Evolutionary conservation across 2,113 vertebrate species (phyloP), one percentile per base, ranked within the genome.

Genomic region (Vanacampus margaritifer): DNA sequence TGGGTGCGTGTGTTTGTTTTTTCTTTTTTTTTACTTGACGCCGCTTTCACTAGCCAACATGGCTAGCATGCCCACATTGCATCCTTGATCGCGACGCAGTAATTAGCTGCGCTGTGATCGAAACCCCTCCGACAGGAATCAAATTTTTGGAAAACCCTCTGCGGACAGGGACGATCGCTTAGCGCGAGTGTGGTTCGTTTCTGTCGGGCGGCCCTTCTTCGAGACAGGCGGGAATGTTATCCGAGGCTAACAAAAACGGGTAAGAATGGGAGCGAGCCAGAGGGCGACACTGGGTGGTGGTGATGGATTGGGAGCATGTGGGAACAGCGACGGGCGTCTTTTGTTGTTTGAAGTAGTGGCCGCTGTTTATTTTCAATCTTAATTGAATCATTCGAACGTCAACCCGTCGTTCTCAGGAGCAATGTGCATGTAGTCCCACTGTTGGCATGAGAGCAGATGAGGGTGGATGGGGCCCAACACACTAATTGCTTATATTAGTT

Each of bases 191-290:
- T 58, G 77, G 70, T 67, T 32, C 54, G 63, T 53, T 39, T 66
- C 32, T 45, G 67, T 61, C 69, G 69, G 68, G 81, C 58, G 68
- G 67, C 54, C 71, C 57, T 66, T 80, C n/a, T 28, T 74, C 64
- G 59, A 83, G 76, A 80, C 85, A 79, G 84, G 80, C 60, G 79
- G 74, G 45, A 66, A 93, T 93, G 92, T 88, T 93, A 79, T 93
- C 90, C 66, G 92, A 93, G 88, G 91, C 89, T 86, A 90, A 91
- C 92, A 93, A 93, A 90, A 91, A 90, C 90, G 90, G 92, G 92
- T 93, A 92, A 91, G 87, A 82, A 43, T 26, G 60, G 21, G 48
- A 51, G 65, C 46, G 66, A 86, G 68, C 56, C 76, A 73, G 75
- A 75, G 78, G 77, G 88, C 75, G 82, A 81, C 56, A 66, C 68